A percentile compares a stretch with the other conserved stretches of the same genome.
Evolutionary conservation across 2,113 vertebrate species (phyloP).

Genomic region (Chionodraco myersi): DNA sequence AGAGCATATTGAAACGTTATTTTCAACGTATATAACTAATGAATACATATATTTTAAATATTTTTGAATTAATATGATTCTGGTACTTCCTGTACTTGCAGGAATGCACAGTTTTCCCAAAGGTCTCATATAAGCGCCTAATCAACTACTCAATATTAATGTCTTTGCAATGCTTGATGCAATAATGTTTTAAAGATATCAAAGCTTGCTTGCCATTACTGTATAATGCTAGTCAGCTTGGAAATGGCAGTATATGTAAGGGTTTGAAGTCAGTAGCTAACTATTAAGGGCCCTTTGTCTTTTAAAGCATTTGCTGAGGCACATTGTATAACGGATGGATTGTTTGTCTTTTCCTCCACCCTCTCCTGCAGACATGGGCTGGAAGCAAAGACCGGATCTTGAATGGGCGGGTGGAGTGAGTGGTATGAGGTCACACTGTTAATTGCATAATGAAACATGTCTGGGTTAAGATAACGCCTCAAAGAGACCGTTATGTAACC

Average conservation of each 20-base stretch:
- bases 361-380: constrained; percentile 66
- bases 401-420: constrained; percentile 56
- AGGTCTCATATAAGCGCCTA: background rate
- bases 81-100: background rate
- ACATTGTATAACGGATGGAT: constrained; percentile 48
- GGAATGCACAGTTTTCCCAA: background rate
- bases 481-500: constrained; percentile 55
- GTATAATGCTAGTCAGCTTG: background rate
- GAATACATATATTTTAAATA: background rate
- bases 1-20: constrained; percentile 17
- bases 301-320: constrained; percentile 39
- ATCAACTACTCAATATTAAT: background rate
- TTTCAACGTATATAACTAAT: constrained; percentile 28
- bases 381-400: constrained; percentile 59
- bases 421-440: constrained; percentile 61
- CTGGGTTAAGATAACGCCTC: constrained; percentile 64
- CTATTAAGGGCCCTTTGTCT: constrained; percentile 46
- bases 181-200: background rate
- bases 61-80: background rate
- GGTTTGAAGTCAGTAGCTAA: background rate
- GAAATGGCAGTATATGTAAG: constrained; percentile 5
- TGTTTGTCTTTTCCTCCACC: constrained; percentile 77
- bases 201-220: background rate
- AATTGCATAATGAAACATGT: constrained; percentile 73
- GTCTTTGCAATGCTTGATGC: background rate